Percentiles rank a stretch among this genome's conserved stretches.
Evolutionary conservation across 2,113 vertebrate genomes (phyloP).

Genomic region (Salvelinus alpinus): DNA sequence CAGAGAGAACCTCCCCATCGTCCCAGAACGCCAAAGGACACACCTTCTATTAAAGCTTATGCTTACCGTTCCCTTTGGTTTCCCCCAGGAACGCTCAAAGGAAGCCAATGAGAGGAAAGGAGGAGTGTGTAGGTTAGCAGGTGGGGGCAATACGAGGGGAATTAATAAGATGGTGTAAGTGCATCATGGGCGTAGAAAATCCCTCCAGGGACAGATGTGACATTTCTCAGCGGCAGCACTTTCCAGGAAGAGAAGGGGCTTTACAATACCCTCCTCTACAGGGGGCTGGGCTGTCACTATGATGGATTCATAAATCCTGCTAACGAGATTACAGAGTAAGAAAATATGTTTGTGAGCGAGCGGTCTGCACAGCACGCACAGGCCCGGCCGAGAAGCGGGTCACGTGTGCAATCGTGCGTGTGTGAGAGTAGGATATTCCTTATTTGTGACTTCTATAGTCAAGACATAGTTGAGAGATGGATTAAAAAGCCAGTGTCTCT

Average conservation of each 20-base stretch:
- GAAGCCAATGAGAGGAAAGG: not conserved
- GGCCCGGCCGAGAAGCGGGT: not conserved
- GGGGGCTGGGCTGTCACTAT: not conserved
- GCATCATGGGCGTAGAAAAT: too few species aligned
- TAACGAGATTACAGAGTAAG: not conserved
- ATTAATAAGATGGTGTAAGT: not conserved
- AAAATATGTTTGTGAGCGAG: not conserved
- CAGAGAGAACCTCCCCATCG: not conserved
- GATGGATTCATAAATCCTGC: conserved; percentile 2
- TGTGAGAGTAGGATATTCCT: not conserved
- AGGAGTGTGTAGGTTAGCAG: not conserved
- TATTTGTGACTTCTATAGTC: not conserved
- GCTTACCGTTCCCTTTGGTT: too few species aligned
- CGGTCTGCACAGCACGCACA: not conserved
- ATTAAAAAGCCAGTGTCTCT: not conserved
- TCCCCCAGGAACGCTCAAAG: not conserved
- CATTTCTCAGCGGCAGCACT: not conserved
- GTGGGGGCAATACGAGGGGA: not conserved
- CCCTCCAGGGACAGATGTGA: not conserved
- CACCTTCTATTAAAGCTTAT: too few species aligned
- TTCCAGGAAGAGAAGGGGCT: not conserved
- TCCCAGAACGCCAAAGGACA: too few species aligned
- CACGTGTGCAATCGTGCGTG: not conserved
- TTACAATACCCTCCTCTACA: not conserved
- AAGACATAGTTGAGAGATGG: not conserved